These are phyloP conservation scores for Hypomecis punctinalis DNA, from an alignment of 2,888 invertebrate species.

Conservation along the genomic window DNA sequence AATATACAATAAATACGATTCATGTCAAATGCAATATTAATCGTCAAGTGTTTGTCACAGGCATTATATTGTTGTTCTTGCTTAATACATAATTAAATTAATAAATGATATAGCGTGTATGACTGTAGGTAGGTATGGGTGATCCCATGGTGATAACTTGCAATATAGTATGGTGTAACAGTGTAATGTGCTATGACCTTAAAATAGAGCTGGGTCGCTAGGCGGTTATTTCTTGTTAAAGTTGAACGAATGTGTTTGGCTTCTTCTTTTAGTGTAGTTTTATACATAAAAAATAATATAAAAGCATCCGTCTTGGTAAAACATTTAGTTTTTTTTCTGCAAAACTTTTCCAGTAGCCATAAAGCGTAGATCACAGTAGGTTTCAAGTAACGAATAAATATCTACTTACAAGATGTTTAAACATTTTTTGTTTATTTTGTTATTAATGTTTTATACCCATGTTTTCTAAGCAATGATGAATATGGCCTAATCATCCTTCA, in stretches of 20 bases:
- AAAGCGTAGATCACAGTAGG: background rate
- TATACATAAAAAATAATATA: slow-evolving; percentile 10
- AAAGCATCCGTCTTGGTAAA: slow-evolving; percentile 4
- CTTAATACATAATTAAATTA: too few relatives aligned
- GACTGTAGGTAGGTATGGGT: too few relatives aligned
- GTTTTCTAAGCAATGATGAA: background rate
- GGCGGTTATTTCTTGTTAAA: slow-evolving; percentile 14
- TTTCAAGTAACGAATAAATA: background rate
- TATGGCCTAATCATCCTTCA: background rate
- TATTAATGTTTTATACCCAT: too few relatives aligned
- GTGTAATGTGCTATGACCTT: slow-evolving; percentile 3
- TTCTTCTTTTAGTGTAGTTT: slow-evolving; percentile 21
- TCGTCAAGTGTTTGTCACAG: too few relatives aligned
- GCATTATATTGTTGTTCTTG: too few relatives aligned
- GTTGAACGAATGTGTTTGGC: slow-evolving; percentile 15
- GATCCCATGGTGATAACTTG: too few relatives aligned
- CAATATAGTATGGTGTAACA: background rate
- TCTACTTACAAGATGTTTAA: background rate
- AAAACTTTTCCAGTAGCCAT: background rate
- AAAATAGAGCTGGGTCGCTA: slow-evolving; percentile 15
- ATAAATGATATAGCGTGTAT: too few relatives aligned
- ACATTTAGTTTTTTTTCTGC: background rate
- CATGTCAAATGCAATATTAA: too few relatives aligned
- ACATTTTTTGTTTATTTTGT: background rate
- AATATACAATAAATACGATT: too few relatives aligned